phyloP scores from a whole-genome alignment of 2,113 vertebrate species.

The Oryzias woworae region DNA sequence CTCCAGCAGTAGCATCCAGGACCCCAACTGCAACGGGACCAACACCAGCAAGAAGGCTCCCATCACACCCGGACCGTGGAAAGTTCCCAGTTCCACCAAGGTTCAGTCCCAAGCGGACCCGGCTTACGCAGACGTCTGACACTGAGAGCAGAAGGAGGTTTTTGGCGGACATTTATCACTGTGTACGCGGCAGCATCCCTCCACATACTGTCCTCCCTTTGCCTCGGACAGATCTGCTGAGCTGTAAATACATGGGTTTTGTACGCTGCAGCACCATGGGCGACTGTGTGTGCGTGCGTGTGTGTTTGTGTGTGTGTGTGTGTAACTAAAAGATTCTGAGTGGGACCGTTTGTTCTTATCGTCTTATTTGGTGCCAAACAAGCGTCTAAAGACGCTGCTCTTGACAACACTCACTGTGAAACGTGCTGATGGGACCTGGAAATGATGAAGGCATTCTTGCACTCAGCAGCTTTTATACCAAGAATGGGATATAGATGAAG shows the following conservation, averaged over 20 bases:
- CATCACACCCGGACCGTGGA: slow-evolving; percentile 93
- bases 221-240: slow-evolving; percentile 48
- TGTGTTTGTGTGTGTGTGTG: background rate
- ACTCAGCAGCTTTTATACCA: slow-evolving; percentile 38
- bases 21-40: slow-evolving; percentile 67
- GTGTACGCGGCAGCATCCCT: slow-evolving; percentile 62
- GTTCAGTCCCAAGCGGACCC: slow-evolving; percentile 71
- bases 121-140: slow-evolving; percentile 53
- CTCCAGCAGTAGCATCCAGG: slow-evolving; percentile 66
- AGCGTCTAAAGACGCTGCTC: slow-evolving; percentile 52
- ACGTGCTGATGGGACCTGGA: slow-evolving; percentile 12
- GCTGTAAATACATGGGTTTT: slow-evolving; percentile 29
- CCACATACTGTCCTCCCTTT: slow-evolving; percentile 55
- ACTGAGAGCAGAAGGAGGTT: background rate
- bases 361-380: slow-evolving; percentile 69
- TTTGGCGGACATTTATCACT: slow-evolving; percentile 46
- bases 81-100: slow-evolving; percentile 84
- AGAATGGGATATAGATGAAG: slow-evolving; percentile 34
- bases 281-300: background rate
- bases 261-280: slow-evolving; percentile 1
- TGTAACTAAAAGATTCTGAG: slow-evolving; percentile 4
- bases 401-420: slow-evolving; percentile 59
- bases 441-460: slow-evolving; percentile 12
- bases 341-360: slow-evolving; percentile 22
- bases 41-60: slow-evolving; percentile 77